Evolutionary conservation across 2,888 invertebrate genomes (phyloP), one percentile per base, ranked within the genome.

Genomic region (Fabriciana adippe): DNA sequence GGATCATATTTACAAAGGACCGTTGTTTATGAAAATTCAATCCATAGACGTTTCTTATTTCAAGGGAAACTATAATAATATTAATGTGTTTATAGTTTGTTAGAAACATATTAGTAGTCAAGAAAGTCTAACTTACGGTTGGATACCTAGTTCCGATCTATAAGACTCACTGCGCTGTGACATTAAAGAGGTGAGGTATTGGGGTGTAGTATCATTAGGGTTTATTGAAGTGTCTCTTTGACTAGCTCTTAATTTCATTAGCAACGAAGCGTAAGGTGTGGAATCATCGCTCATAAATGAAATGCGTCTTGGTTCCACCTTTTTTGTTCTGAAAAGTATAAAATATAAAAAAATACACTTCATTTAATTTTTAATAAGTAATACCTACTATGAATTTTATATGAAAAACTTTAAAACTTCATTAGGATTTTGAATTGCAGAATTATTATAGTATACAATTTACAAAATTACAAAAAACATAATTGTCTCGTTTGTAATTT

Each of bases 221-320:
- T 63, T 59, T 21, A 67, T 45, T n/a, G 70, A 50, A 66, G 74
- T 76, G 54, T 77, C 78, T 15, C 74, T 77, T 59, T 74, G 78
- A 56, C 70, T 77, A 2, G 76, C 72, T 6, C 79, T 80, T 67
- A 81, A 73, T 63, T 80, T 79, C 70, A 79, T 77, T 31, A 86
- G 70, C 48, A 87, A 68, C 0, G 83, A 75, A 0, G 82, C 72
- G 74, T 86, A 83, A 0, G 87, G 85, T 41, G 79, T 76, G 0
- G 76, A 72, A 14, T 87, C 85, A 55, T 85, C 83, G 70, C 80
- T 79, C 86, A 91, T 85, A 73, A 91, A 92, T 1, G 92, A 90
- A 54, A 92, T 88, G 15, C 87, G 86, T 15, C 74, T 74, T 1
- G 78, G 70, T 13, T 81, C 78, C 53, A 85, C 82, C 63, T 81